Evolutionary conservation across 2,888 invertebrate genomes (phyloP).

Genomic region (Drosophila phalerata): DNA sequence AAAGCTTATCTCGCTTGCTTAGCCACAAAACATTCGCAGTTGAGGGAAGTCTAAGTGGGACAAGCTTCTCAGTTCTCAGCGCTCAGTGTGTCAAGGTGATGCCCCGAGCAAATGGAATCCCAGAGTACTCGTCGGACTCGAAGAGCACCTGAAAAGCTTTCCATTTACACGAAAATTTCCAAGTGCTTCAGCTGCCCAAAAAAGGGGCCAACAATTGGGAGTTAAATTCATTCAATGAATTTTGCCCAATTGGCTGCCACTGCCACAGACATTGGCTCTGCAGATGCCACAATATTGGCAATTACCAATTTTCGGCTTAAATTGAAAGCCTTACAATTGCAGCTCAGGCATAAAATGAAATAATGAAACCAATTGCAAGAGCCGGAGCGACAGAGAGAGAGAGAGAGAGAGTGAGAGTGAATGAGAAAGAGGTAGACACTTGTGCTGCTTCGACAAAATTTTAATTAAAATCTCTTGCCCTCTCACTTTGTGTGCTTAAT

Average conservation of each 20-base stretch:
- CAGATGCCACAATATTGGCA: conserved; percentile 62
- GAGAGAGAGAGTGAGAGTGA: conserved; percentile 1
- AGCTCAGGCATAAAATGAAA: conserved; percentile 72
- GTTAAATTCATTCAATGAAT: conserved; percentile 31
- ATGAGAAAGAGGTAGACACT: conserved; percentile 29
- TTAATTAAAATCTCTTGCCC: conserved; percentile 71
- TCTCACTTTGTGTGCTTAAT: conserved; percentile 63
- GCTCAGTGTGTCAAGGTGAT: conserved; percentile 67
- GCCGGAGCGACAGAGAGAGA: conserved; percentile 13
- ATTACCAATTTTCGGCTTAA: conserved; percentile 75
- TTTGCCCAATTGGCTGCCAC: conserved; percentile 26
- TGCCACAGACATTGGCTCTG: conserved; percentile 38
- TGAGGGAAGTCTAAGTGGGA: conserved; percentile 32
- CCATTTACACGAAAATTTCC: conserved; percentile 14
- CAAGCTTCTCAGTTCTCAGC: conserved; percentile 15
- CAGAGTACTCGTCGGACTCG: background rate
- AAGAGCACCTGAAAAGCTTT: conserved; percentile 7
- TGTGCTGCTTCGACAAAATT: conserved; percentile 73
- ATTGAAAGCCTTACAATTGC: conserved; percentile 78
- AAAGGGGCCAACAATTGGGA: conserved; percentile 23
- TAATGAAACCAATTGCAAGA: conserved; percentile 65
- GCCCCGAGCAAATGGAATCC: background rate
- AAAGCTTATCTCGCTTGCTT: conserved; percentile 71
- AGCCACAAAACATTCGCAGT: conserved; percentile 24
- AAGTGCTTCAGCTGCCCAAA: conserved; percentile 5